Evolutionary conservation across 2,888 invertebrate species (phyloP).

Genomic region (Unio delphinus): DNA sequence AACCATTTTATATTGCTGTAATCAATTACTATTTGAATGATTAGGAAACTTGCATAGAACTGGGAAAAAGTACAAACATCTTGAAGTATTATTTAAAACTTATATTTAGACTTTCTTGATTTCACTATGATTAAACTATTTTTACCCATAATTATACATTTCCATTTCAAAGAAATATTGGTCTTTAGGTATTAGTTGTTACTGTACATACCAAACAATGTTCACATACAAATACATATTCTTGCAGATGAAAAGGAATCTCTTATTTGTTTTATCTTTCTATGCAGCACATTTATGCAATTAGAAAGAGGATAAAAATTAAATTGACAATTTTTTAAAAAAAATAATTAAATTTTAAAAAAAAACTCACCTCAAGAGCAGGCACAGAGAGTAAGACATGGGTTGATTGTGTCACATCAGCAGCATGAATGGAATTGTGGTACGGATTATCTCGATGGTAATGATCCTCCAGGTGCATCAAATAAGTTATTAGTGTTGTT

Average conservation of each 20-base stretch:
- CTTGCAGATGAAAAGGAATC: too few species aligned
- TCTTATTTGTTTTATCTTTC: too few species aligned
- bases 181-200: too few species aligned
- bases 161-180: too few species aligned
- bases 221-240: too few species aligned
- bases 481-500: conserved; percentile 94
- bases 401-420: conserved; percentile 98
- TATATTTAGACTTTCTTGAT: too few species aligned
- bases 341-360: background rate
- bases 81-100: too few species aligned
- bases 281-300: background rate
- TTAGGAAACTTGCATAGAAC: background rate
- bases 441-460: conserved; percentile 98
- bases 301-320: background rate
- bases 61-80: too few species aligned
- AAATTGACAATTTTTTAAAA: too few species aligned
- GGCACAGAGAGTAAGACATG: conserved; percentile 96
- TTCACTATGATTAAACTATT: too few species aligned
- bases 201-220: too few species aligned
- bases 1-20: background rate
- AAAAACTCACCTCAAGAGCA: conserved; percentile 83
- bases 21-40: background rate
- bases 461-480: conserved; percentile 98
- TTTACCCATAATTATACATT: too few species aligned
- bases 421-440: conserved; percentile 98